Evolutionary conservation across 2,888 invertebrate species (phyloP).

Genomic region (Agonopterix arenella): DNA sequence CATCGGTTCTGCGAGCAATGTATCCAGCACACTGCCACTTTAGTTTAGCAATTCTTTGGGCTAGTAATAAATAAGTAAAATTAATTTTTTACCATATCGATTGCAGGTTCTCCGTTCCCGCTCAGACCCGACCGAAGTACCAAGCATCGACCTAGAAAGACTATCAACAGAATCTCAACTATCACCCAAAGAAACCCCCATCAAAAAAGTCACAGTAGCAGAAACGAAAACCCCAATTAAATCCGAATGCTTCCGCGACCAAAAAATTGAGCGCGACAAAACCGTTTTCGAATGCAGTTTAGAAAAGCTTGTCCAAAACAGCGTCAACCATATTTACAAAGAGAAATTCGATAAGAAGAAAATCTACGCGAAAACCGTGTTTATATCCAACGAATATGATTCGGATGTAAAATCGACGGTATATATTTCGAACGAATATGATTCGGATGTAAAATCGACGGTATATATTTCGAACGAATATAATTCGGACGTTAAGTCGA

Average conservation of each 20-base stretch:
- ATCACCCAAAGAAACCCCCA: constrained; percentile 12
- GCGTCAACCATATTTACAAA: constrained; percentile 61
- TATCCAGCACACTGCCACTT: too few relatives aligned
- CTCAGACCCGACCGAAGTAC: constrained; percentile 43
- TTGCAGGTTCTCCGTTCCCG: constrained; percentile 46
- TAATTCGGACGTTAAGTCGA: constrained; percentile 26
- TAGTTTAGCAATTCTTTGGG: too few relatives aligned
- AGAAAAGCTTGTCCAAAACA: constrained; percentile 59
- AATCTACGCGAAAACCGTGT: constrained; percentile 60
- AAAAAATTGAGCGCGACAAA: constrained; percentile 21
- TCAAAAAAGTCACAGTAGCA: constrained; percentile 15
- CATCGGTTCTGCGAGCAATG: too few relatives aligned
- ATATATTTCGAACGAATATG: constrained; percentile 6
- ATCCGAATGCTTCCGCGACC: constrained; percentile 25
- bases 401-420: not conserved
- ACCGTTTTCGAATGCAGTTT: constrained; percentile 58
- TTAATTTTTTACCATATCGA: not conserved
- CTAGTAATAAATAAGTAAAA: too few relatives aligned
- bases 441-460: constrained; percentile 4
- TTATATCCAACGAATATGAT: constrained; percentile 38
- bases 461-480: too few relatives aligned
- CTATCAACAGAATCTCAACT: constrained; percentile 27
- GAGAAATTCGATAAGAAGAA: constrained; percentile 37
- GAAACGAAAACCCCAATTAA: constrained; percentile 28
- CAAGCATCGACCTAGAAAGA: constrained; percentile 28